These are phyloP conservation scores for Hyposmocoma kahamanoa DNA, from an alignment of 1,140 invertebrate genomes.

Conservation along the genomic window DNA sequence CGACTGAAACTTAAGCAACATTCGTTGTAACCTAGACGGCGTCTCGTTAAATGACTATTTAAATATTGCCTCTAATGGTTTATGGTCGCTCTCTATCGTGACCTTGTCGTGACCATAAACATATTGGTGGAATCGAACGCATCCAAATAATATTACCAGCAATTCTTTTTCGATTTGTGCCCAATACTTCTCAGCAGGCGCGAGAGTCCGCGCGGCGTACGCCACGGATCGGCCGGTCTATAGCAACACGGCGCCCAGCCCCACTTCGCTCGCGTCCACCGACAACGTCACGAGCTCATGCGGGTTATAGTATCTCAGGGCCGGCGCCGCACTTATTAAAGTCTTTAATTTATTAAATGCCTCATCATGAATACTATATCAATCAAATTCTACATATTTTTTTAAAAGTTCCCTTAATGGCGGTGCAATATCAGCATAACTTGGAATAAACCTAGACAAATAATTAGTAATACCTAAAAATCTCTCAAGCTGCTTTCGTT, in stretches of 20 bases:
- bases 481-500: slow-evolving; percentile 42
- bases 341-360: slow-evolving; percentile 45
- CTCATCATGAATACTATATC: slow-evolving; percentile 30
- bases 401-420: slow-evolving; percentile 17
- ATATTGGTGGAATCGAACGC: slow-evolving; percentile 23
- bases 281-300: slow-evolving; percentile 14
- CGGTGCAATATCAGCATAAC: slow-evolving; percentile 39
- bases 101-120: slow-evolving; percentile 13
- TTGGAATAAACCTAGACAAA: slow-evolving; percentile 38
- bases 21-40: slow-evolving; percentile 30
- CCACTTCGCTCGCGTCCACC: slow-evolving; percentile 13
- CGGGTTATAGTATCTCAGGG: slow-evolving; percentile 28
- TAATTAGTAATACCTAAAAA: slow-evolving; percentile 52
- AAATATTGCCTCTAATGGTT: slow-evolving; percentile 51
- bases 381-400: slow-evolving; percentile 42
- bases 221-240: slow-evolving; percentile 27
- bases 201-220: slow-evolving; percentile 38
- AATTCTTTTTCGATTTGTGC: slow-evolving; percentile 48
- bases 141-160: slow-evolving; percentile 31
- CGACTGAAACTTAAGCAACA: slow-evolving; percentile 9
- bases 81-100: slow-evolving; percentile 59
- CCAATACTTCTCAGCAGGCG: slow-evolving; percentile 27
- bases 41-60: slow-evolving; percentile 48
- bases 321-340: slow-evolving; percentile 17
- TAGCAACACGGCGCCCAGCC: slow-evolving; percentile 27